Evolutionary conservation across 2,888 invertebrate species (phyloP).

Genomic region (Leptinotarsa tumamoca): DNA sequence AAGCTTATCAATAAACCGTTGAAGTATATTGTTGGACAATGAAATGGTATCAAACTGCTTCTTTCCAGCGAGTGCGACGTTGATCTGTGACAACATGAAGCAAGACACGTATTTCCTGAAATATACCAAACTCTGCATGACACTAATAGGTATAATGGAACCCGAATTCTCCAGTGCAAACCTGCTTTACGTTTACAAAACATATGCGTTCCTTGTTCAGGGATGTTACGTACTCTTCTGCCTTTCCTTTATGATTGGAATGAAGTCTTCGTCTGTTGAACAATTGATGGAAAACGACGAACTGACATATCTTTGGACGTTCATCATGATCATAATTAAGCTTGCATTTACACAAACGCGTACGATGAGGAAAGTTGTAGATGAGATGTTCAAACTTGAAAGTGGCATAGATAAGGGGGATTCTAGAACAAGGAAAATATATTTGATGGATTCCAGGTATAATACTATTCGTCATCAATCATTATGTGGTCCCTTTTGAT

Average conservation of each 20-base stretch:
- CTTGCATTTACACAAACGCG: neutral
- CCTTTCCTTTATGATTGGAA: neutral
- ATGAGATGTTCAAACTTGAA: constrained; percentile 13
- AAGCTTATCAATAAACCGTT: too few species aligned
- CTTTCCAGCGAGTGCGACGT: too few species aligned
- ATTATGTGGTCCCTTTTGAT: too few species aligned
- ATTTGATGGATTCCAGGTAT: neutral
- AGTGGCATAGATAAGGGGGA: neutral
- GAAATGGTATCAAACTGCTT: too few species aligned
- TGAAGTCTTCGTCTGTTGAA: neutral
- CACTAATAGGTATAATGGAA: neutral
- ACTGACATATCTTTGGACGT: neutral
- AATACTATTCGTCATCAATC: neutral
- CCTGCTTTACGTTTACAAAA: neutral
- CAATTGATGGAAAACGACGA: neutral
- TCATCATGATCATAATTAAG: neutral
- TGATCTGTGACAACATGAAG: too few species aligned
- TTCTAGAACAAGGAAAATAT: neutral
- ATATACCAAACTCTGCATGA: neutral
- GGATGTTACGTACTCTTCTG: neutral
- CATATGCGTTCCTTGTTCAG: neutral
- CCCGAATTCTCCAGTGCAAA: neutral
- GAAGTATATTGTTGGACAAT: too few species aligned
- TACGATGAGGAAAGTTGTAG: constrained; percentile 2
- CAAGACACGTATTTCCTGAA: neutral